A percentile compares a stretch with the other conserved stretches of the same genome.
Evolutionary conservation across 2,888 invertebrate genomes (phyloP).

Genomic region (Monopis laevigella): DNA sequence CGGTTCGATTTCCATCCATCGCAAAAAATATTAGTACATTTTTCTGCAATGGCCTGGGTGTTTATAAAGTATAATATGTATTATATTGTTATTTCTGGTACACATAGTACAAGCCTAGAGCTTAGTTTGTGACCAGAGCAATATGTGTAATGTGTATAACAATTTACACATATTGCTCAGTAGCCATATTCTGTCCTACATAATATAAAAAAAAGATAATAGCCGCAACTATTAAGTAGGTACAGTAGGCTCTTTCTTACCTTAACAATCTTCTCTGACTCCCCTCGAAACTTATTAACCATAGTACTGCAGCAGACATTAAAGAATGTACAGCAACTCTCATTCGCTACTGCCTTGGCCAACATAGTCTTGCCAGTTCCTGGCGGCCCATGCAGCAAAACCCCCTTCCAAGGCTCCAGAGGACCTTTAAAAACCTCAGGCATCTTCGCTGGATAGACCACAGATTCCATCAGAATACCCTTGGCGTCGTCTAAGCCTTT

Average conservation of each 20-base stretch:
- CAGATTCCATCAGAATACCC: constrained; percentile 83
- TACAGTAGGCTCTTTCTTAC: constrained; percentile 35
- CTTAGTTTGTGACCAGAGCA: no score
- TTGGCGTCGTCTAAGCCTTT: constrained; percentile 76
- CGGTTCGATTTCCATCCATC: no score
- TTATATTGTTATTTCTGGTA: no score
- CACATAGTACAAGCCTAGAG: no score
- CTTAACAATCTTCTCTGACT: constrained; percentile 92
- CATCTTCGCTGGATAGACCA: constrained; percentile 80
- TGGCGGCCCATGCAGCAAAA: constrained; percentile 70
- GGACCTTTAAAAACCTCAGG: constrained; percentile 76
- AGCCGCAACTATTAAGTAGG: no score
- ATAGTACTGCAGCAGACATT: constrained; percentile 90
- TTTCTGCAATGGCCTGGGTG: no score
- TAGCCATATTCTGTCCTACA: no score
- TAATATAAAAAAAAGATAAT: no score
- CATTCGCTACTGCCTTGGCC: constrained; percentile 87
- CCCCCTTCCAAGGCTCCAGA: constrained; percentile 85
- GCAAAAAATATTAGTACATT: no score
- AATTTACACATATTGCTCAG: no score
- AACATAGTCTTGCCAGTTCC: constrained; percentile 91
- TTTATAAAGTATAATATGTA: no score
- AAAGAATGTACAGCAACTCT: constrained; percentile 86
- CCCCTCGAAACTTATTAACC: constrained; percentile 96
- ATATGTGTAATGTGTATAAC: no score